Evolutionary conservation across 2,113 vertebrate species (phyloP), one percentile per base, ranked within the genome.

Genomic region (Neodon shergylaensis): DNA sequence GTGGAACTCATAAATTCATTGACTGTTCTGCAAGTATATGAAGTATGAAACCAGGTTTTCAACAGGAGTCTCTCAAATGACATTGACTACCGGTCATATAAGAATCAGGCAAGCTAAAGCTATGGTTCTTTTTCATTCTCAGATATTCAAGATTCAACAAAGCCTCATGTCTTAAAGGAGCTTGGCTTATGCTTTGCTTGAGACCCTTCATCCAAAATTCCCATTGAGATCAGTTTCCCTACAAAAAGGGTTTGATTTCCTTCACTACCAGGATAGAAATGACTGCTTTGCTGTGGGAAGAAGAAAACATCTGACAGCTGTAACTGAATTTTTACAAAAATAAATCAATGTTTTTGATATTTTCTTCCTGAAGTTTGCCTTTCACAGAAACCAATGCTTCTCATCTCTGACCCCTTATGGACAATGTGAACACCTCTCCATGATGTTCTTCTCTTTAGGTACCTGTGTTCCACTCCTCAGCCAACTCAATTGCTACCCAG

Each of bases 401-500:
- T 68, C 79, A 81, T 47, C 13, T 22, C 28, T 83, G 66, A 22
- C 26, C 19, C 73, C 54, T 2, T 72, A n/a, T 39, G 39, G 3
- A 82, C 52, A 68, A 66, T 91, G 63, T 49, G 78, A 88, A 47
- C 44, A 76, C 47, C 86, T 21, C 3, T 39, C 33, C 85, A 54
- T 65, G 26, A 26, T 77, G 49, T 72, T 54, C 47, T 73, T 81
- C 84, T 58, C 65, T 73, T 0, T 31, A 76, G 77, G 44, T 19
- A 82, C 36, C 47, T 42, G 42, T 16, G 33, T 68, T 82, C 68
- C n/a, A 65, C 19, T 65, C 7, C 9, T 91, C 31, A 79, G 84
- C 31, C 66, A 90, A 31, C 47, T 97, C 83, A 87, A 2, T 94
- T 8, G 47, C 91, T 89, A 72, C n/a, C 82, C 9, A 77, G 21